Conservation (phyloP, 2,797 vertebrate species). For the Etheostoma nigrum region DNA sequence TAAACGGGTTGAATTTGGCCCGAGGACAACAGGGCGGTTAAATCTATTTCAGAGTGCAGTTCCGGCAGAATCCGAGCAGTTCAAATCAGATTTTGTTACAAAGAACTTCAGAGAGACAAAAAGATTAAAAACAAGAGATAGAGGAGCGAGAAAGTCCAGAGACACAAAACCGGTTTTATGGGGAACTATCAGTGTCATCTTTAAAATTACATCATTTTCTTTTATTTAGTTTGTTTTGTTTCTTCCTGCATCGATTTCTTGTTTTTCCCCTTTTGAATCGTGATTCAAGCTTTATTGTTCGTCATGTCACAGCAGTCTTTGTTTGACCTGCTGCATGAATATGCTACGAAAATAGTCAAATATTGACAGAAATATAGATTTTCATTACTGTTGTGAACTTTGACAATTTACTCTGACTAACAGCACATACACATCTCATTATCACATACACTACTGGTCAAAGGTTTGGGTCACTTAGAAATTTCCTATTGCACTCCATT, state of each 20-base stretch:
- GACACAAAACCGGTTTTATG: slow-evolving; percentile 5
- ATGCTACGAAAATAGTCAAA: not conserved
- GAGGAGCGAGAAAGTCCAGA: slow-evolving; percentile 14
- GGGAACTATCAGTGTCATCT: slow-evolving; percentile 26
- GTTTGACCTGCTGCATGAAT: not conserved
- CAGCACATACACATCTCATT: not conserved
- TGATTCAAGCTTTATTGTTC: not conserved
- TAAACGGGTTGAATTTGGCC: no score
- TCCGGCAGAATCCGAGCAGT: no score
- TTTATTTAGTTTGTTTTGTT: slow-evolving; percentile 3
- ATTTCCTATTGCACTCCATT: no score
- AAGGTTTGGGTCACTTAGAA: no score
- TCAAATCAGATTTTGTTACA: not conserved
- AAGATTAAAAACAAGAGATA: slow-evolving; percentile 31
- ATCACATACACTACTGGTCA: not conserved
- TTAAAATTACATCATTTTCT: slow-evolving; percentile 10
- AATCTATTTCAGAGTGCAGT: no score
- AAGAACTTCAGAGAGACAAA: slow-evolving; percentile 7
- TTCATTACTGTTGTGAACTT: not conserved
- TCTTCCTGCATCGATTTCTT: not conserved
- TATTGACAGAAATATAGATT: not conserved
- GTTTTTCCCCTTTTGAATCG: slow-evolving; percentile 6
- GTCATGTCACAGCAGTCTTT: not conserved
- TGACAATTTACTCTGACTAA: not conserved
- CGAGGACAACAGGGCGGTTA: no score